A percentile compares a stretch with the other conserved stretches of the same genome.
Evolutionary conservation across 2,797 vertebrate species (phyloP).

Genomic region (Xenops minutus): DNA sequence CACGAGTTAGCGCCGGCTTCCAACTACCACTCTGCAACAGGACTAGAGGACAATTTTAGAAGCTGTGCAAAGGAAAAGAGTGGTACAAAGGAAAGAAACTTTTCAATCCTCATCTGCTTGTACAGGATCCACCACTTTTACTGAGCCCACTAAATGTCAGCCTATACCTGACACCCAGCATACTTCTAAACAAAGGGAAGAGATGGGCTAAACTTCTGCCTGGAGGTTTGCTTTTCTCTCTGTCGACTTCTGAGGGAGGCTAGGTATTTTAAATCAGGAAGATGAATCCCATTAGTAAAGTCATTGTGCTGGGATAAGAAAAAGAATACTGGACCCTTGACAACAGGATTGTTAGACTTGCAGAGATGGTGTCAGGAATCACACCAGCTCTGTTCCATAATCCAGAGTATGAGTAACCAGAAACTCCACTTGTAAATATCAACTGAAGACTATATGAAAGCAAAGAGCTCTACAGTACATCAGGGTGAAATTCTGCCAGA

Average conservation of each 20-base stretch:
- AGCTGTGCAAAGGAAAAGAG: neutral
- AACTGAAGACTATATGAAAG: neutral
- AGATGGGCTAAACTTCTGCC: neutral
- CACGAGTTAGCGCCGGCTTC: fast-evolving
- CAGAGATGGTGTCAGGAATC: neutral
- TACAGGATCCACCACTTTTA: neutral
- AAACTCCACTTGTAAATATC: neutral
- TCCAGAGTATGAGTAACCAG: neutral
- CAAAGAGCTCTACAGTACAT: neutral
- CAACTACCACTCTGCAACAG: neutral
- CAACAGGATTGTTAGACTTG: neutral
- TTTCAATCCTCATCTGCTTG: neutral
- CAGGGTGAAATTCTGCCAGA: slow-evolving; percentile 32
- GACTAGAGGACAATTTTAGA: neutral
- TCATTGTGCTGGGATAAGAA: neutral
- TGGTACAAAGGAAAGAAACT: neutral
- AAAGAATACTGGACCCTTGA: neutral
- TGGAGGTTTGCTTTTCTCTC: neutral
- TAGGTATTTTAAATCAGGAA: neutral
- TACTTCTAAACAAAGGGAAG: neutral
- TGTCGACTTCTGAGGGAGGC: neutral
- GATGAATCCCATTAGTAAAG: neutral
- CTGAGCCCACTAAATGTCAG: neutral
- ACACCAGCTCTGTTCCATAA: neutral
- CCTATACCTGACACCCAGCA: neutral